Percentiles rank a stretch among this genome's conserved stretches.
Evolutionary conservation across 2,113 vertebrate species (phyloP).

Genomic region (Mionectes macconnelli): DNA sequence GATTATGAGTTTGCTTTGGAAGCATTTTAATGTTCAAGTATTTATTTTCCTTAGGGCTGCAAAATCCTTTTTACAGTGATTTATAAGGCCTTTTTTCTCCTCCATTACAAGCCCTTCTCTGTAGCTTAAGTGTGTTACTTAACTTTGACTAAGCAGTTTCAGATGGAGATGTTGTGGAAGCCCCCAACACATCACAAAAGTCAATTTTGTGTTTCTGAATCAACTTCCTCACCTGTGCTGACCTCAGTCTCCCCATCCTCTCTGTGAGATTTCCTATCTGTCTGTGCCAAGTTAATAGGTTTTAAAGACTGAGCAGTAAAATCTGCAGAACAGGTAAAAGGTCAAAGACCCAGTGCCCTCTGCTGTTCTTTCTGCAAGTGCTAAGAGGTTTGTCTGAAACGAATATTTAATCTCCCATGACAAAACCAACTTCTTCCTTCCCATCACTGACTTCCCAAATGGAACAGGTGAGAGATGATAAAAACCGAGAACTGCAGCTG

Average conservation of each 20-base stretch:
- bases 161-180: background rate
- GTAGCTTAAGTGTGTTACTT: background rate
- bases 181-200: background rate
- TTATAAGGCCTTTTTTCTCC: background rate
- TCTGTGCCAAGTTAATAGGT: background rate
- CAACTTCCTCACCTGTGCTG: background rate
- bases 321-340: background rate
- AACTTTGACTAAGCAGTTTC: background rate
- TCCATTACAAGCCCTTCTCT: background rate
- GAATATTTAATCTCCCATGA: background rate
- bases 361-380: background rate
- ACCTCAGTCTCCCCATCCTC: background rate
- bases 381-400: background rate
- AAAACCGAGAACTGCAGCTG: background rate
- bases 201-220: background rate
- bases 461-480: background rate
- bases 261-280: background rate
- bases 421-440: background rate
- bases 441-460: background rate
- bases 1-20: background rate
- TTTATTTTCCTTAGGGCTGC: background rate
- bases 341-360: background rate
- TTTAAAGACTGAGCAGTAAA: background rate
- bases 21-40: background rate
- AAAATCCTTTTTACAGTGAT: background rate